These are phyloP conservation scores for Nyctalus aviator DNA, from an alignment of 2,797 vertebrate species.

Conservation along the genomic window DNA sequence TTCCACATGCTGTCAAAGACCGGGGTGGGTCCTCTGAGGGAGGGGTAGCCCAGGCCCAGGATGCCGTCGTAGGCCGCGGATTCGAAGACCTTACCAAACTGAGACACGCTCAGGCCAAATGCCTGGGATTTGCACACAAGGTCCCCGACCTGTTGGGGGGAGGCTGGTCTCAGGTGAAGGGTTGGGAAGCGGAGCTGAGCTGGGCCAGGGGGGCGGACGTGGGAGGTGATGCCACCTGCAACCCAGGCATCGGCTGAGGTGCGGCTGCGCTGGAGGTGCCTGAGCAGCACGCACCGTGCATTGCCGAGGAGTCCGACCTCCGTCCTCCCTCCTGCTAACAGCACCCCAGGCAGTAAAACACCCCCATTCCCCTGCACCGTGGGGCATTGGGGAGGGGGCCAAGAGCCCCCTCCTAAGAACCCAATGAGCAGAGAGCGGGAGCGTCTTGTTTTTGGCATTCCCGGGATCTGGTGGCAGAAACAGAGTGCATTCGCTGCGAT, in stretches of 20 bases:
- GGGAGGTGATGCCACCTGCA: not conserved
- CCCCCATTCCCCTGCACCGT: not conserved
- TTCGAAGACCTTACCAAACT: constrained; percentile 78
- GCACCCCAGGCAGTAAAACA: not conserved
- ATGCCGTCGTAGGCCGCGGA: constrained; percentile 83
- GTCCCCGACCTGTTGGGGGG: constrained; percentile 69
- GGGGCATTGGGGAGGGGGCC: not conserved
- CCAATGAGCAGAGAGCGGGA: not conserved
- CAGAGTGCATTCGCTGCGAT: not conserved
- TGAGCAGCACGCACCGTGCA: fast-evolving
- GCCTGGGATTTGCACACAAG: constrained; percentile 71
- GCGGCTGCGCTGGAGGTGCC: too few species aligned
- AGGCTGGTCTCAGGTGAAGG: fast-evolving
- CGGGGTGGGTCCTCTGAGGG: constrained; percentile 67
- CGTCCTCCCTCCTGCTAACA: fast-evolving
- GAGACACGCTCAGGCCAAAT: constrained; percentile 80
- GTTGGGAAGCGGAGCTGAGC: not conserved
- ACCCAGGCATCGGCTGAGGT: not conserved
- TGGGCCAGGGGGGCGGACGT: too few species aligned
- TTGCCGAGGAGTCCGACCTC: not conserved
- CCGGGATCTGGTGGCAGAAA: too few species aligned
- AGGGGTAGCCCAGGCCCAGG: constrained; percentile 86
- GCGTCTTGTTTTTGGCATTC: not conserved
- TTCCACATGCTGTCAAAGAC: constrained; percentile 88
- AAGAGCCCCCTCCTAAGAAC: not conserved